Conservation (phyloP, 2,888 invertebrate genomes). For the Pyralis farinalis region DNA sequence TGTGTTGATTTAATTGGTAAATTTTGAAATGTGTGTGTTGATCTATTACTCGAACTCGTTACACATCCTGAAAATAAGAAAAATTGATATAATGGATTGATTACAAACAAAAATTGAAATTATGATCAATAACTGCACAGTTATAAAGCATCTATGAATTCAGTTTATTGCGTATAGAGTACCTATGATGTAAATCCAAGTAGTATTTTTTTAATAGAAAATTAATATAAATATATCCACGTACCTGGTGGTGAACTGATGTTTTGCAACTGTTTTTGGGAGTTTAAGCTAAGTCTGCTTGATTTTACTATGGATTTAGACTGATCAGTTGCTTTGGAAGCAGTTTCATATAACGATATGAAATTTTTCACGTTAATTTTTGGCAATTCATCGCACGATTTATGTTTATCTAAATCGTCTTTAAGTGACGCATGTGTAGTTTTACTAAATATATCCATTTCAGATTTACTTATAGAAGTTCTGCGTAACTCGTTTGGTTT, state of each 20-base stretch:
- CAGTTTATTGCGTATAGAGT: no score
- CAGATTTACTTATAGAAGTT: constrained; percentile 67
- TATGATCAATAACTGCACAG: no score
- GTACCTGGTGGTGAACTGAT: constrained; percentile 58
- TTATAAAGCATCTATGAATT: no score
- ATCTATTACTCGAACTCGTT: constrained; percentile 25
- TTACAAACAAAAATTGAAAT: no score
- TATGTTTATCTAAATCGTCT: constrained; percentile 59
- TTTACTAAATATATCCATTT: constrained; percentile 74
- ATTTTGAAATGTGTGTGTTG: constrained; percentile 11
- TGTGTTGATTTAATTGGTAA: constrained; percentile 22
- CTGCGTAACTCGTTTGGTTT: constrained; percentile 36
- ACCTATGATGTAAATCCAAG: no score
- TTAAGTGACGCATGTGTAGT: constrained; percentile 33
- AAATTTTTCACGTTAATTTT: constrained; percentile 67
- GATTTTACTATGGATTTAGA: constrained; percentile 32
- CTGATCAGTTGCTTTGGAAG: constrained; percentile 44
- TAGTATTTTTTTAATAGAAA: no score
- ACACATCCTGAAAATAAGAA: constrained; percentile 40
- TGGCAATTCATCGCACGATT: constrained; percentile 68
- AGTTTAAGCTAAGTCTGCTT: constrained; percentile 37
- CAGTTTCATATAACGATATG: constrained; percentile 66
- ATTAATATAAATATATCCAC: constrained; percentile 10
- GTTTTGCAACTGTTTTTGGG: constrained; percentile 33
- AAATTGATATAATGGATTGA: no score